A percentile compares a stretch with the other conserved stretches of the same genome.
Conservation (phyloP, 2,888 invertebrate species). For the Stenichneumon culpator region DNA sequence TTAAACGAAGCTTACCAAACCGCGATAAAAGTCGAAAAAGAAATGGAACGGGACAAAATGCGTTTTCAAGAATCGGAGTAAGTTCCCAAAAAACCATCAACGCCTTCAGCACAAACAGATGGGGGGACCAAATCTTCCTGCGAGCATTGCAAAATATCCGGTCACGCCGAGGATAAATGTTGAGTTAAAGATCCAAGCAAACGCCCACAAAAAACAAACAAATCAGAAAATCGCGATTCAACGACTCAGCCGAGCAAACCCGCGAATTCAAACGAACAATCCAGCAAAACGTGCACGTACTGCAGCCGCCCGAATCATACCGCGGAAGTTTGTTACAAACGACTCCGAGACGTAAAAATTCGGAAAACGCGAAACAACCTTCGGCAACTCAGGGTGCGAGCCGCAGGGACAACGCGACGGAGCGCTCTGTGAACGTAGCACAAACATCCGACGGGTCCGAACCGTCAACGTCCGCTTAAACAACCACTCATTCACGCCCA, state of each 20-base stretch:
- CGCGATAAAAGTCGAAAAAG: too few species aligned
- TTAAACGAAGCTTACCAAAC: too few species aligned
- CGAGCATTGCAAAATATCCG: slow-evolving; percentile 12
- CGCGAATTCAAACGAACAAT: background rate
- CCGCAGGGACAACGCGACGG: slow-evolving; percentile 22
- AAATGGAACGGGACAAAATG: too few species aligned
- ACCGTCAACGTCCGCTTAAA: too few species aligned
- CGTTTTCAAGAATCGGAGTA: too few species aligned
- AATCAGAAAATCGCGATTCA: background rate
- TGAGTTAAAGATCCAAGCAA: slow-evolving; percentile 35
- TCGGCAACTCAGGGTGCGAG: slow-evolving; percentile 41
- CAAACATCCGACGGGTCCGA: slow-evolving; percentile 30
- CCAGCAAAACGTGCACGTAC: slow-evolving; percentile 8
- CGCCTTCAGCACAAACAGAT: background rate
- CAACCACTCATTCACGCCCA: too few species aligned
- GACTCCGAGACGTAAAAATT: background rate
- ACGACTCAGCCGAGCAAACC: background rate
- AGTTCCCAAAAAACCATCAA: too few species aligned
- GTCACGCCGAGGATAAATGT: slow-evolving; percentile 21
- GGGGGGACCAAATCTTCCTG: background rate
- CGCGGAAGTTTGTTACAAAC: slow-evolving; percentile 7
- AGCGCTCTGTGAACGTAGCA: slow-evolving; percentile 22
- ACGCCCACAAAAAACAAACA: background rate
- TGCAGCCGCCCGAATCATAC: slow-evolving; percentile 22
- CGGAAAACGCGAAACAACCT: slow-evolving; percentile 35